These are phyloP conservation scores for Trachemys scripta DNA, from an alignment of 2,113 vertebrate genomes.

Conservation along the genomic window DNA sequence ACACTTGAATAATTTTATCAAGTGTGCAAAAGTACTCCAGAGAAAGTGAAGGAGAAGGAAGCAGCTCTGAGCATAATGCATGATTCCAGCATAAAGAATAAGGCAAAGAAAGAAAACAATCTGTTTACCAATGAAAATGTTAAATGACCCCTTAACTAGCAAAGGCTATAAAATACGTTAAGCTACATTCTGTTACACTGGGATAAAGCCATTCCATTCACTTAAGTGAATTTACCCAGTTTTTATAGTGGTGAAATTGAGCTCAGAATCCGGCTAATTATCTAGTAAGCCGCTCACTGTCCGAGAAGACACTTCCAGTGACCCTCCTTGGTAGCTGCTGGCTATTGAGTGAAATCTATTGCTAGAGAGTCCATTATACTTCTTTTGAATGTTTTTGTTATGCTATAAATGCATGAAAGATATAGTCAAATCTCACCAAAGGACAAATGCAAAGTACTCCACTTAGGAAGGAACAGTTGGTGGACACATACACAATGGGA, in stretches of 20 bases:
- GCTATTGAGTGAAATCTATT: neutral
- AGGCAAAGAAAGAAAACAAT: neutral
- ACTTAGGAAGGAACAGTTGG: no score
- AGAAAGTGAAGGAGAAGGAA: neutral
- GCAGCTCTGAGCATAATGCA: fast-evolving
- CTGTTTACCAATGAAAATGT: neutral
- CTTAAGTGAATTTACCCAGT: neutral
- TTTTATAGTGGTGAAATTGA: fast-evolving
- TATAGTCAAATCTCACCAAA: neutral
- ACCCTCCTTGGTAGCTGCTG: neutral
- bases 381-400: neutral
- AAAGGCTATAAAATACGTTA: neutral
- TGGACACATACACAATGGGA: no score
- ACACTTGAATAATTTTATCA: neutral
- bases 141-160: neutral
- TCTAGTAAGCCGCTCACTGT: neutral
- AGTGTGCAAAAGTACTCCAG: neutral
- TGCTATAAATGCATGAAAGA: neutral
- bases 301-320: neutral
- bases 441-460: no score
- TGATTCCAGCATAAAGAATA: neutral
- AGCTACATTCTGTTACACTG: neutral
- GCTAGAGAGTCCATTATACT: neutral
- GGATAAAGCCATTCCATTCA: neutral
- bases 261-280: neutral